Base-by-base conservation (phyloP, 2,797 vertebrate species). In the Microctenopoma lineatum region DNA sequence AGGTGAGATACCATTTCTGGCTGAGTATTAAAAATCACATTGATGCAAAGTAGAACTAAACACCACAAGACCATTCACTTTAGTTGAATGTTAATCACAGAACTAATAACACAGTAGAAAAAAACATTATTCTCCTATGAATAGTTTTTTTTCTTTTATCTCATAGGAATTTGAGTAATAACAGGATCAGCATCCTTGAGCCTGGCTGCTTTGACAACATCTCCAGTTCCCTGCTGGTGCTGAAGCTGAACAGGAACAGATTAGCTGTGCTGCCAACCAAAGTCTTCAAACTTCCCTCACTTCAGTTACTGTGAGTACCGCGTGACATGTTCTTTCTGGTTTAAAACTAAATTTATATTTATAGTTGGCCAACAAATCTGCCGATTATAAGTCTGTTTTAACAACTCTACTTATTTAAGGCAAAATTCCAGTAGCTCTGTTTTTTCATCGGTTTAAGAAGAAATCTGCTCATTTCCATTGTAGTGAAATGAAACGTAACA, bases 401-500 rank as follows among this genome's bases (percentile, higher is more conserved):
- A 34, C 10, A 42, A 1, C 12, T 56, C 0, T 29, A 29, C 27
- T 18, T 41, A 47, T 14, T 41, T 36, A 38, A 46, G 14, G 12
- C 44, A 27, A 54, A 6, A 5, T 58, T 50, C 7, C 7, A 48
- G 4, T 27, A 6, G 8, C 16, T 25, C 3, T 61, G 32, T 21
- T 68, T 38, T 29, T 18, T 51, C 14, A 15, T 14, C 15, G 12
- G 8, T 36, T 29, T 7, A 38, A 44, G 32, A 39, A 59, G 59
- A 39, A 21, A 11, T 12, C 7, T 60, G 4, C 5, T 42, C 13
- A 0, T 3, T 79, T 9, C 74, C 14, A 16, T 84, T 82, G 52
- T 81, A 99, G 97, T 88, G 98, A 99, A 85, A 90, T 99, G 87
- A 98, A 98, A 86, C 96, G 98, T 36, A 99, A 99, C 90, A 94